These are phyloP conservation scores for Sminthurinus aureus DNA, from an alignment of 2,888 invertebrate species.

Conservation along the genomic window DNA sequence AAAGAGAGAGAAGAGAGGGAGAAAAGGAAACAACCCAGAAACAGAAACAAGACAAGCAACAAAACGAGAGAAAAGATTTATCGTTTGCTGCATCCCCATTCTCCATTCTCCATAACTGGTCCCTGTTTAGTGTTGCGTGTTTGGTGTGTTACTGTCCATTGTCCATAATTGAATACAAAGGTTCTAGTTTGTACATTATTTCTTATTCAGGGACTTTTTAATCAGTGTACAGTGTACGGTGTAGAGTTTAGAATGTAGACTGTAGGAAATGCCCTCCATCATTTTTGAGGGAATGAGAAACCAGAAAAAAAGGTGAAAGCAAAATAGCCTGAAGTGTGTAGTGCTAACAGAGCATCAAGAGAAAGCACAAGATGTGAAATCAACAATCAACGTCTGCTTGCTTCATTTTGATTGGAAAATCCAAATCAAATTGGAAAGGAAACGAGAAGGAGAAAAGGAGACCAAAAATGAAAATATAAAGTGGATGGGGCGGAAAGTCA, in stretches of 20 bases:
- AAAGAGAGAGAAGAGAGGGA: neutral
- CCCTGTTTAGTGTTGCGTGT: neutral
- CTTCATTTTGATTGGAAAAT: conserved; percentile 16
- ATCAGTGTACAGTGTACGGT: neutral
- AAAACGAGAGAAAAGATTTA: neutral
- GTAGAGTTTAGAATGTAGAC: too few relatives aligned
- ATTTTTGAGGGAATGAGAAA: too few relatives aligned
- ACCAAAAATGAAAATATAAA: too few relatives aligned
- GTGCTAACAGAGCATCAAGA: neutral
- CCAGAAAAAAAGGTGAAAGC: too few relatives aligned
- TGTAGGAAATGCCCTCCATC: too few relatives aligned
- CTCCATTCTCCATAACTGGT: too few relatives aligned
- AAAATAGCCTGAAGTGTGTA: too few relatives aligned
- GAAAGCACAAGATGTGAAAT: neutral
- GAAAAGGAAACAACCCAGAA: neutral
- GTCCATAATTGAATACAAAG: conserved; percentile 9
- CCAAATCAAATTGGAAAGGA: neutral
- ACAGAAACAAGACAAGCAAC: neutral
- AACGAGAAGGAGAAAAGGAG: neutral
- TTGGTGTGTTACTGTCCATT: neutral
- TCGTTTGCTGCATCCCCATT: neutral
- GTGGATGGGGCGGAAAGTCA: too few relatives aligned
- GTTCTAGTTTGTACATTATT: neutral
- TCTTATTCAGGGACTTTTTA: neutral
- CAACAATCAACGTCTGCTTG: conserved; percentile 20